These are phyloP conservation scores for Carterocephalus palaemon DNA, from an alignment of 2,888 invertebrate genomes.

Conservation along the genomic window DNA sequence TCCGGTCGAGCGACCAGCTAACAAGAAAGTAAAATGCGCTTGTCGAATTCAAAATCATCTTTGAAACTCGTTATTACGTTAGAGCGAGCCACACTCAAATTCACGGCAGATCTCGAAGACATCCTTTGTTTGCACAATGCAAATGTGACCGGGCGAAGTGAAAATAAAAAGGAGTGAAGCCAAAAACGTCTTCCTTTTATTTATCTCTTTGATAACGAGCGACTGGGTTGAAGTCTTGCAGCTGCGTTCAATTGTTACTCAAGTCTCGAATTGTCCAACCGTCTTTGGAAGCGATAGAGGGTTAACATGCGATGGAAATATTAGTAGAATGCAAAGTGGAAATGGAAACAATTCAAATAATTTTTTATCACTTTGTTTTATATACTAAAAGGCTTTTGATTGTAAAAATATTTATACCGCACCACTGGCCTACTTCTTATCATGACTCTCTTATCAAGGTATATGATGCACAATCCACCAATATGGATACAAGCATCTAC, in stretches of 20 bases:
- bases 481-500: too few relatives aligned
- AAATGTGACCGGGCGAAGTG: conserved; percentile 47
- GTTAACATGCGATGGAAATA: too few relatives aligned
- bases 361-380: too few relatives aligned
- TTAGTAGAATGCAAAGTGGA: background rate
- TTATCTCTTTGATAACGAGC: conserved; percentile 61
- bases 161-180: conserved; percentile 46
- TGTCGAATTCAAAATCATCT: conserved; percentile 21
- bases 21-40: conserved; percentile 6
- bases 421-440: too few relatives aligned
- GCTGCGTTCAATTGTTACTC: conserved; percentile 65
- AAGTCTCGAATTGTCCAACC: conserved; percentile 30
- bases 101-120: conserved; percentile 10
- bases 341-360: too few relatives aligned
- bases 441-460: too few relatives aligned
- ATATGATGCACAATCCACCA: too few relatives aligned
- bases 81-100: conserved; percentile 9
- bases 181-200: conserved; percentile 47
- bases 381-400: too few relatives aligned
- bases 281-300: too few relatives aligned
- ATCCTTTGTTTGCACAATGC: conserved; percentile 48
- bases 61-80: conserved; percentile 16
- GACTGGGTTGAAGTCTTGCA: conserved; percentile 50
- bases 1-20: background rate
- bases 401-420: too few relatives aligned